phyloP scores from a whole-genome alignment of 2,113 vertebrate genomes.

The Macaca fascicularis region DNA sequence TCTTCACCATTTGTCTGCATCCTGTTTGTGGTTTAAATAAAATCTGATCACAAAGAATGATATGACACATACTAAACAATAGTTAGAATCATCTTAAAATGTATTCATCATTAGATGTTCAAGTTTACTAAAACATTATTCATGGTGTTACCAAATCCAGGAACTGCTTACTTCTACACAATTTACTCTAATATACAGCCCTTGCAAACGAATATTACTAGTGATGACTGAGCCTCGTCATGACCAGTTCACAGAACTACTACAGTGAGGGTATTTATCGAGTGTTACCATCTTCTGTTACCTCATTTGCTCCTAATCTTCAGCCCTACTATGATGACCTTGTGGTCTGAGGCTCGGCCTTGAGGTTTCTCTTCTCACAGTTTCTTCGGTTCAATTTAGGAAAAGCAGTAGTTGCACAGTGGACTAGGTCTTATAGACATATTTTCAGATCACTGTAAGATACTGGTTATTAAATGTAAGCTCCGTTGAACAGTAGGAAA shows the following conservation, averaged over 20 bases:
- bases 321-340: neutral
- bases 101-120: slow-evolving; percentile 4
- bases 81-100: slow-evolving; percentile 32
- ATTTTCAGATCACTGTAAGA: neutral
- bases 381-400: slow-evolving; percentile 48
- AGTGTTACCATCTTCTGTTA: slow-evolving; percentile 47
- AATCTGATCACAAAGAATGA: slow-evolving; percentile 65
- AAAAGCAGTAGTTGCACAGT: neutral
- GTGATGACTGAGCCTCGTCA: neutral
- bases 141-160: slow-evolving; percentile 43
- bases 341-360: slow-evolving; percentile 49
- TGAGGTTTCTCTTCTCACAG: slow-evolving; percentile 48
- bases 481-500: neutral
- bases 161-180: slow-evolving; percentile 42
- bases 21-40: slow-evolving; percentile 60
- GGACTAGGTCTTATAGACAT: neutral
- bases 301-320: slow-evolving; percentile 44
- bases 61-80: slow-evolving; percentile 18
- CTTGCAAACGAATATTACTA: neutral
- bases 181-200: neutral
- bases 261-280: neutral
- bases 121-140: slow-evolving; percentile 48
- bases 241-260: slow-evolving; percentile 57
- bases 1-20: slow-evolving; percentile 36
- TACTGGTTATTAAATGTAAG: neutral